Percentiles rank a stretch among this genome's conserved stretches.
These are phyloP conservation scores for Meriones psammophilus DNA, from an alignment of 2,797 vertebrate species.

Conservation along the genomic window DNA sequence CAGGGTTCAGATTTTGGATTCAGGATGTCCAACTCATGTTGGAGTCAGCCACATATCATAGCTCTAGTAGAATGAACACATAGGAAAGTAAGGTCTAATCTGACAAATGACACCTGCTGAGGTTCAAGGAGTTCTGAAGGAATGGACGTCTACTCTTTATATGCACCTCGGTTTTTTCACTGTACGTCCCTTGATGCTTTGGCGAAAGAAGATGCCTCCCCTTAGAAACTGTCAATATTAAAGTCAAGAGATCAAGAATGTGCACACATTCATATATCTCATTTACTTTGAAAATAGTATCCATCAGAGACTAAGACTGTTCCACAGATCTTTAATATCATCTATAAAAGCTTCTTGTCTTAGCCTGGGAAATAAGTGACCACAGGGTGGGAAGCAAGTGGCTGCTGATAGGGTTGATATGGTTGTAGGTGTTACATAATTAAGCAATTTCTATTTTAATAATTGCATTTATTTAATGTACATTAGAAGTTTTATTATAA, in stretches of 20 bases:
- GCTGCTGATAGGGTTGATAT: not conserved
- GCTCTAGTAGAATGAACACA: not conserved
- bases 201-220: not conserved
- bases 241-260: constrained; percentile 4
- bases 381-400: not conserved
- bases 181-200: not conserved
- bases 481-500: constrained; percentile 13
- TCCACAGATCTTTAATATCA: not conserved
- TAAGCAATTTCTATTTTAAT: constrained; percentile 5
- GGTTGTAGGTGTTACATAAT: not conserved
- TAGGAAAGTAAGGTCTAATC: not conserved
- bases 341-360: not conserved
- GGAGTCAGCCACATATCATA: not conserved
- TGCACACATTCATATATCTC: not conserved
- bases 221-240: not conserved
- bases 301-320: not conserved
- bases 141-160: not conserved
- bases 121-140: not conserved
- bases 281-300: not conserved
- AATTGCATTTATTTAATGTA: not conserved
- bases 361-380: not conserved
- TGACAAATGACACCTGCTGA: not conserved
- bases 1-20: not conserved
- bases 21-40: not conserved
- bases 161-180: not conserved